Percentiles rank a stretch among this genome's conserved stretches.
Conservation (phyloP, 1,140 invertebrate genomes). For the Pristionchus pacificus region DNA sequence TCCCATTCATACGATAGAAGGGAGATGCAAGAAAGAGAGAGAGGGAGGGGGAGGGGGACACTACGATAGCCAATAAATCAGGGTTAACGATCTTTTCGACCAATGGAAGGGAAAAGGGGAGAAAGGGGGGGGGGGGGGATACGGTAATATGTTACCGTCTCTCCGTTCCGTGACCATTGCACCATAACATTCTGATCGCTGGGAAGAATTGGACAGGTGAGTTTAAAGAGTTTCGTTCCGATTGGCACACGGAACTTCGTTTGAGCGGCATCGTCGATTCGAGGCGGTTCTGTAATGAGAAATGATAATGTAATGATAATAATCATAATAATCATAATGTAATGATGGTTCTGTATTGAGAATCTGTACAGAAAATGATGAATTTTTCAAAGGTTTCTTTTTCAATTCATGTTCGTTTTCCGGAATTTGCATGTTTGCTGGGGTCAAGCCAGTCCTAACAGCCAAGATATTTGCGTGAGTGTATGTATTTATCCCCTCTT, state of each 20-base stretch:
- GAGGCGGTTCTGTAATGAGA: slow-evolving; percentile 24
- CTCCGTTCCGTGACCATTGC: slow-evolving; percentile 30
- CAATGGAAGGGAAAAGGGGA: too few species aligned
- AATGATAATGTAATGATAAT: background rate
- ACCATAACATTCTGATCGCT: slow-evolving; percentile 24
- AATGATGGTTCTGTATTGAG: too few species aligned
- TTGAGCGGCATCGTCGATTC: slow-evolving; percentile 16
- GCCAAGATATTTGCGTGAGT: background rate
- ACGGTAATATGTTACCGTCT: slow-evolving; percentile 17
- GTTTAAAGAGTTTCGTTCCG: slow-evolving; percentile 24
- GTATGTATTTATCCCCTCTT: background rate
- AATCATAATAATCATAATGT: background rate
- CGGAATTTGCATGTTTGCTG: too few species aligned
- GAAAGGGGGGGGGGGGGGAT: too few species aligned
- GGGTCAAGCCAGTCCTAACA: background rate
- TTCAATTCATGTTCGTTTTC: background rate
- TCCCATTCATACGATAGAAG: background rate
- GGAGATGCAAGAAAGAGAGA: background rate
- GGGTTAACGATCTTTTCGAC: too few species aligned
- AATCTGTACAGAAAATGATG: background rate
- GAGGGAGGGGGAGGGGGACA: too few species aligned
- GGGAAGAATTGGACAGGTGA: slow-evolving; percentile 21
- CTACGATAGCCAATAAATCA: too few species aligned
- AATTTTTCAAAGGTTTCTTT: background rate
- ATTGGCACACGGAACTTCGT: slow-evolving; percentile 25